These are phyloP conservation scores for Drosophila arizonae DNA, from an alignment of 1,140 invertebrate species.

Conservation along the genomic window DNA sequence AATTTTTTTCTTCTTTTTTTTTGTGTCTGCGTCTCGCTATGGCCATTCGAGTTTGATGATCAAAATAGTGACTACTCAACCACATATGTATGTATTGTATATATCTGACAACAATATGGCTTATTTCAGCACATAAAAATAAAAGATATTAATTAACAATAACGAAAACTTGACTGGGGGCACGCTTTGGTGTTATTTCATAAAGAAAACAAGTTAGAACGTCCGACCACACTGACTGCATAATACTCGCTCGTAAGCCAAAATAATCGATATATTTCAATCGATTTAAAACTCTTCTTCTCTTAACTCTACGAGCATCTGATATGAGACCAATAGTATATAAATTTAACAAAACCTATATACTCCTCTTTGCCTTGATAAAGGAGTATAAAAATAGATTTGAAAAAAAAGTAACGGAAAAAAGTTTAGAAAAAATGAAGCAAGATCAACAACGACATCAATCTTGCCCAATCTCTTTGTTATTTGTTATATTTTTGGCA, in stretches of 20 bases:
- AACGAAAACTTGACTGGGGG: slow-evolving; percentile 76
- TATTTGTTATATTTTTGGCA: slow-evolving; percentile 75
- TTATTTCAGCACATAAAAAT: slow-evolving; percentile 56
- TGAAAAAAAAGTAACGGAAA: slow-evolving; percentile 35
- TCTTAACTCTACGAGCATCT: no score
- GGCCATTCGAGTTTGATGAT: slow-evolving; percentile 40
- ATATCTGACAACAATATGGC: slow-evolving; percentile 27
- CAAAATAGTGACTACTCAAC: slow-evolving; percentile 21
- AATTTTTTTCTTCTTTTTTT: slow-evolving; percentile 44
- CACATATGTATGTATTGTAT: slow-evolving; percentile 8
- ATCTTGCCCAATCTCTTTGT: slow-evolving; percentile 60
- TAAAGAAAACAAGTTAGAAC: slow-evolving; percentile 45
- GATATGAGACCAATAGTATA: no score
- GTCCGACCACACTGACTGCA: no score
- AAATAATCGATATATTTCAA: no score
- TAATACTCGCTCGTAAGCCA: no score
- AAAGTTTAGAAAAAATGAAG: slow-evolving; percentile 40
- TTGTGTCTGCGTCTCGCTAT: slow-evolving; percentile 15
- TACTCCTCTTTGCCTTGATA: no score
- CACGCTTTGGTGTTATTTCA: slow-evolving; percentile 78
- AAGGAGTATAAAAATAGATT: slow-evolving; percentile 5
- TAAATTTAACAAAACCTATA: no score
- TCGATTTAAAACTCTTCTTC: no score
- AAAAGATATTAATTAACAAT: slow-evolving; percentile 78
- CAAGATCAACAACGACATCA: slow-evolving; percentile 57